Evolutionary conservation across 2,888 invertebrate species (phyloP).

Genomic region (Troides aeacus): DNA sequence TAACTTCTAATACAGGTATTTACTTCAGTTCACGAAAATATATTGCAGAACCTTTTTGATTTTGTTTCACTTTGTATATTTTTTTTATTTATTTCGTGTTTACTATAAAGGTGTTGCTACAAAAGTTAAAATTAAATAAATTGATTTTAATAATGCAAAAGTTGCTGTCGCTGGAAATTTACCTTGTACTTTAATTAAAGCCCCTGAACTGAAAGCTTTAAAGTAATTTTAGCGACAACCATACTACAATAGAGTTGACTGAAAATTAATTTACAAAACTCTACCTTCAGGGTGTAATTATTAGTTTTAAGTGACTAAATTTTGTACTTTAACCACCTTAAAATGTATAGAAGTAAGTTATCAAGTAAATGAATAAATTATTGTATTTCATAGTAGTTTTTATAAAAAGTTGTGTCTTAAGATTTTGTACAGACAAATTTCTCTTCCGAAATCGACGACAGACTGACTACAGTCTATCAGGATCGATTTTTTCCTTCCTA

Average conservation of each 20-base stretch:
- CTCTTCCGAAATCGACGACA: too few species aligned
- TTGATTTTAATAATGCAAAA: conserved; percentile 18
- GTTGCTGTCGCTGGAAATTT: conserved; percentile 1
- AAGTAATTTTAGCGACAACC: conserved; percentile 23
- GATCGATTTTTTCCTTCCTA: too few species aligned
- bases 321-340: conserved; percentile 2
- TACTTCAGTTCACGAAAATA: too few species aligned
- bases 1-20: too few species aligned
- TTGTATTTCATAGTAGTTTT: neutral
- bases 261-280: conserved; percentile 25
- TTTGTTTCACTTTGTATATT: too few species aligned
- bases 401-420: too few species aligned
- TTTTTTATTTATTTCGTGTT: too few species aligned
- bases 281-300: conserved; percentile 11
- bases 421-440: too few species aligned
- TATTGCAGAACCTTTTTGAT: too few species aligned
- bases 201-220: conserved; percentile 19
- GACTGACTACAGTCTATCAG: too few species aligned
- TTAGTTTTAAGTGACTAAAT: conserved; percentile 13
- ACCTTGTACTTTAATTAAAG: conserved; percentile 23
- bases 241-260: conserved; percentile 10
- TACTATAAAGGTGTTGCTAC: too few species aligned
- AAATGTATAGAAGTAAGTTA: neutral
- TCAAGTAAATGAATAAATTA: neutral
- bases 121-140: neutral